phyloP scores from a whole-genome alignment of 2,797 vertebrate genomes.

The Onychomys arenicola region DNA sequence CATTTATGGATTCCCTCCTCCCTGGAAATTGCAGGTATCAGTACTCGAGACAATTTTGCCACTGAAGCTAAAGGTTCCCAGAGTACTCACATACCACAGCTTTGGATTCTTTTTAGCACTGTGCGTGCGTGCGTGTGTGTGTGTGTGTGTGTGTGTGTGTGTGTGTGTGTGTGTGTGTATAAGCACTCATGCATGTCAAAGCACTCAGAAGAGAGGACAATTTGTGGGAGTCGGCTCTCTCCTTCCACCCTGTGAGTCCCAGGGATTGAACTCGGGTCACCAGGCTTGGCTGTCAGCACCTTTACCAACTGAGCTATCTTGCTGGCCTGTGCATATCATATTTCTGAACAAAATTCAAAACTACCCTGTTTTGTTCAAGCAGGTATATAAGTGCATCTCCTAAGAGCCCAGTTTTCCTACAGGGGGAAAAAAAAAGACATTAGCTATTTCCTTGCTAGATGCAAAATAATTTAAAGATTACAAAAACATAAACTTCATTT shows the following conservation, averaged over 20 bases:
- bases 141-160: background rate
- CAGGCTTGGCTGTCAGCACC: background rate
- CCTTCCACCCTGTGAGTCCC: background rate
- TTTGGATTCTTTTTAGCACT: background rate
- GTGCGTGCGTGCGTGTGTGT: background rate
- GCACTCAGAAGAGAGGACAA: background rate
- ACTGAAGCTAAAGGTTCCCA: background rate
- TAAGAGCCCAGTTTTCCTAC: conserved; percentile 41
- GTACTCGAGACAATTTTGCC: background rate
- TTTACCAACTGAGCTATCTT: background rate
- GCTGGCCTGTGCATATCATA: background rate
- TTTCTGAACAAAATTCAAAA: conserved; percentile 24
- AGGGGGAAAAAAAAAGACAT: conserved; percentile 34
- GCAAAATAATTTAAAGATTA: conserved; percentile 32
- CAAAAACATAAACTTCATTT: conserved; percentile 38
- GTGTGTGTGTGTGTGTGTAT: background rate
- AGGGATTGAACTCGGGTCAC: background rate
- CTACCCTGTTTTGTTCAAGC: background rate
- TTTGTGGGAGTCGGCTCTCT: background rate
- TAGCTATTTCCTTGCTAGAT: background rate
- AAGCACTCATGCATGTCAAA: background rate
- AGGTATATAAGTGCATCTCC: background rate
- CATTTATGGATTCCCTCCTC: background rate
- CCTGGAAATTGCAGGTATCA: background rate
- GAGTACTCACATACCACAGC: background rate